Evolutionary conservation across 2,888 invertebrate species (phyloP), one percentile per base, ranked within the genome.

Genomic region (Brachyptera putata): DNA sequence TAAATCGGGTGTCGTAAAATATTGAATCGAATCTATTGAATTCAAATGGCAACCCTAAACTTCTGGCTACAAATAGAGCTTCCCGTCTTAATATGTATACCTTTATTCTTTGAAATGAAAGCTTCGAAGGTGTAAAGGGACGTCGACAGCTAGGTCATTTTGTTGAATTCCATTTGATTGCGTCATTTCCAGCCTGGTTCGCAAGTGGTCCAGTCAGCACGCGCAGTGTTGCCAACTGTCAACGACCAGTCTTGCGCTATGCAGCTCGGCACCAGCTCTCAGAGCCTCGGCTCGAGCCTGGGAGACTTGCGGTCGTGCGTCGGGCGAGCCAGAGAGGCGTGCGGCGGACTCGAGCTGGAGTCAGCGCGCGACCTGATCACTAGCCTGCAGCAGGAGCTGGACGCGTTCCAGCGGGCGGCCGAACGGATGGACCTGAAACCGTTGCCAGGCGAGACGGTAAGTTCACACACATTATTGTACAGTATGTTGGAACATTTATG

Each of bases 221-320:
- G 92, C 65, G 85, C 88, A 0, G 87, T 91, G 1, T 79, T 94
- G 61, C 95, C 95, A 0, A 90, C 92, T 0, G 84, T 96, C 1
- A 76, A 78, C 1, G 91, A 94, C 71, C 88, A 87, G 63, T 79
- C 89, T 0, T 81, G 89, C 0, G 86, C 87, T 3, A 81, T 89
- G 66, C 89, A 89, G 67, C 78, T 95, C 3, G 83, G 82, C 55
- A 83, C 83, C 67, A 83, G 83, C 49, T 82, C 89, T 39, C 88
- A 90, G 70, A 81, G 84, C 65, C 77, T 87, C 66, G 82, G 83
- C 22, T 74, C 81, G 26, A 81, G 82, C 63, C 76, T 88, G 49
- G 82, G 85, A 0, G 89, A 90, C 59, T 78, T 91, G 43, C 70
- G 80, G 49, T 74, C 76, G n/a, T 76, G 81, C 22, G 70, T 81